Evolutionary conservation across 2,797 vertebrate species (phyloP), one percentile per base, ranked within the genome.

Genomic region (Fringilla coelebs): DNA sequence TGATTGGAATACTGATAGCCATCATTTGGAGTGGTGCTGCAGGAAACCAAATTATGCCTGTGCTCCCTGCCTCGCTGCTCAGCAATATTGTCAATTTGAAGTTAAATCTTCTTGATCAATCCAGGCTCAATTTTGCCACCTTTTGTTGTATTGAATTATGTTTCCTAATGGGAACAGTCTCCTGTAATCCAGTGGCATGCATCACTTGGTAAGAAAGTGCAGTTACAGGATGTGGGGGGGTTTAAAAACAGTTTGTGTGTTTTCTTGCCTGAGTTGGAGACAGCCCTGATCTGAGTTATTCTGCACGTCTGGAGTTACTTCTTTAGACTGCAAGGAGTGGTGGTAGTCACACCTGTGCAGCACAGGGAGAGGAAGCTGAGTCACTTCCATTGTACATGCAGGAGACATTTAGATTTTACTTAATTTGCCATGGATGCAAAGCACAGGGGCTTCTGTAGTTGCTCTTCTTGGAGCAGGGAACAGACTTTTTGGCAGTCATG

Each of bases 1-100:
- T 97, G 81, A 85, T 97, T 98, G 97, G 92, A 97, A 95, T 86
- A 72, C 96, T 94, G 96, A 97, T 96, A 92, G 97, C 96, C 90
- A 80, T 83, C 92, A 80, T 97, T 97, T 97, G 85, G 97, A 92
- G 92, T 75, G 82, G 94, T 82, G 81, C 89, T 89, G 86, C 91
- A 93, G 92, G 95, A 94, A 96, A 97, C 91, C 71, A 94, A 91
- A 96, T 98, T 88, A 95, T 60, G 71, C 85, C 81, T 90, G 77
- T 22, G 19, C 82, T 93, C 87, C 89, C 91, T 86, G 85, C 86
- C 78, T 94, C 91, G 19, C 92, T 94, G 90, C 92, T 88, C 90
- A 45, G 80, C 67, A 84, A 68, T 90, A 51, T 68, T 94, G 94
- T 94, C 96, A 92, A 86, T 91, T 96, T 96, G 93, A 83, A 96